Evolutionary conservation across 2,797 vertebrate genomes (phyloP), one percentile per base, ranked within the genome.

Genomic region (Kryptopterus vitreolus): DNA sequence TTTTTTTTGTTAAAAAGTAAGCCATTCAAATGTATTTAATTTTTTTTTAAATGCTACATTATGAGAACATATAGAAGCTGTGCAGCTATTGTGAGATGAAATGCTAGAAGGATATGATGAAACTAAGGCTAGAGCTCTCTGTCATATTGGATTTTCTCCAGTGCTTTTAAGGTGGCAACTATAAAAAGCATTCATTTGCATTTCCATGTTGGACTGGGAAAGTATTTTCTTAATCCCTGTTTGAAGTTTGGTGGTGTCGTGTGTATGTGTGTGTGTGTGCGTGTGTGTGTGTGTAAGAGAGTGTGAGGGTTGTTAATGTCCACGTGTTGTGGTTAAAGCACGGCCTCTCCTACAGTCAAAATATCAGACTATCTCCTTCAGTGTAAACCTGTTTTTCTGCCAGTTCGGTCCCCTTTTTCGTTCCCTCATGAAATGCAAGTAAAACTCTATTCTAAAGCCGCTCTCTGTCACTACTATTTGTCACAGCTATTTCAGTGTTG

Each of bases 401-500:
- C 90, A 90, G 88, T 89, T 86, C 89, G 92, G 92, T 93, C 88
- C 85, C 88, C 90, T 78, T 92, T 92, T 95, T 43, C 38, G 8
- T n/a, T 6, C 50, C 93, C 94, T 92, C 93, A 94, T 95, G 94
- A 92, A 95, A 94, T 95, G 95, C 94, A 95, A 96, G 93, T 93
- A 93, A 94, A 94, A 93, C 93, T 91, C 91, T 84, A 69, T 81
- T 82, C 77, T 79, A 76, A 81, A 68, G 70, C 43, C 58, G 73
- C 31, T 24, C 31, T 75, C 20, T 76, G 38, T 43, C 38, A 0
- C 15, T 26, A 16, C 0, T 13, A 3, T 65, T 5, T 46, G n/a
- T 26, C 35, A 38, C 65, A 48, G 7, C 48, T 15, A 50, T 15
- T 43, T 43, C 38, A 43, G 22, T 46, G 11, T 46, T 24, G 11